Conservation (phyloP, 1,140 invertebrate genomes). For the Megathymus violae region DNA sequence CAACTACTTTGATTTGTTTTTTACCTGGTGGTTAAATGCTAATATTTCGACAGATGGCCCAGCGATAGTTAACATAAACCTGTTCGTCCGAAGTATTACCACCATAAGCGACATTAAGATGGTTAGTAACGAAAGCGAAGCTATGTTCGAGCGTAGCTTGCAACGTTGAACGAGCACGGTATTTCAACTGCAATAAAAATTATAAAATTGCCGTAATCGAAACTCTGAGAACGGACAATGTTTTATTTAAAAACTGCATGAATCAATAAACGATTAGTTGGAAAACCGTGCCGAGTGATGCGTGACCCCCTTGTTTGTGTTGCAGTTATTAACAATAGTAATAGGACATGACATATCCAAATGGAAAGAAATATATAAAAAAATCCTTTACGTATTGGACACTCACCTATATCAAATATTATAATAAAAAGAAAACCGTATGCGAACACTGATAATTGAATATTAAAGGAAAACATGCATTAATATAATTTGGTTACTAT, state of each 20-base stretch:
- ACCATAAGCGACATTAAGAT: constrained; percentile 99
- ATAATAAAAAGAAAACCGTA: too few relatives aligned
- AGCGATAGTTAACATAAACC: constrained; percentile 96
- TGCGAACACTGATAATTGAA: too few relatives aligned
- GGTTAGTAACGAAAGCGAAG: constrained; percentile 88
- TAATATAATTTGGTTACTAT: constrained; percentile 11
- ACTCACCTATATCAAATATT: constrained; percentile 1
- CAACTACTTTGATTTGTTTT: too few relatives aligned
- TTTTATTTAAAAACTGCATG: too few relatives aligned
- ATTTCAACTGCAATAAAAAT: background rate
- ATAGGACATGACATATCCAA: too few relatives aligned
- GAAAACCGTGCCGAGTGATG: constrained; percentile 1
- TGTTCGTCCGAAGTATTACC: constrained; percentile 97
- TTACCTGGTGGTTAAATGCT: constrained; percentile 18
- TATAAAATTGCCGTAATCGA: background rate
- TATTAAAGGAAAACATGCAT: too few relatives aligned
- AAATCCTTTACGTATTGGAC: constrained; percentile 2
- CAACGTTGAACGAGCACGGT: background rate
- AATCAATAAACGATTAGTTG: background rate
- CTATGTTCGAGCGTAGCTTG: constrained; percentile 6
- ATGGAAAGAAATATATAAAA: too few relatives aligned
- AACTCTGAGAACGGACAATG: too few relatives aligned
- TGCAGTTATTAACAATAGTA: constrained; percentile 55
- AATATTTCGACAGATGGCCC: constrained; percentile 90
- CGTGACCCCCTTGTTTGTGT: constrained; percentile 45